These are phyloP conservation scores for Chaetogeoica ovagalla DNA, from an alignment of 2,888 invertebrate genomes.

Conservation along the genomic window DNA sequence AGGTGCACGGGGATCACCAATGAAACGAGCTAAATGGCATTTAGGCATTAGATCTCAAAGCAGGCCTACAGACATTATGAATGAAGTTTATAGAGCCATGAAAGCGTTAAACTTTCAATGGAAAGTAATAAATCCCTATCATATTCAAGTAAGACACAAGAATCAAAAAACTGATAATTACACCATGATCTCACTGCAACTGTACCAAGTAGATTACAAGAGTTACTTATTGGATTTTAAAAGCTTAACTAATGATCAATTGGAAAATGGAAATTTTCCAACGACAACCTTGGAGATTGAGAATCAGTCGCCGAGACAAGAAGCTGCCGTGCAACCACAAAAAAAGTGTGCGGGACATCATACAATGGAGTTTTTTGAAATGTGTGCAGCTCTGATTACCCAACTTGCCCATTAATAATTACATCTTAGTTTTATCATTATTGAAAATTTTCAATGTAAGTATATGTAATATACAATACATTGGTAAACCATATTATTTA, in stretches of 20 bases:
- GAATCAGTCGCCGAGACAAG: constrained; percentile 38
- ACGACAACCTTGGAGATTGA: constrained; percentile 47
- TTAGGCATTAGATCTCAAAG: constrained; percentile 98
- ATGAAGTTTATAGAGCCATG: constrained; percentile 99
- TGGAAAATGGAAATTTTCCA: constrained; percentile 43
- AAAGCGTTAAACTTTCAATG: constrained; percentile 97
- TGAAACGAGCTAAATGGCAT: constrained; percentile 97
- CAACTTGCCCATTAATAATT: constrained; percentile 83
- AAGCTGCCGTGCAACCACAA: constrained; percentile 21
- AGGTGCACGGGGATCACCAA: constrained; percentile 52
- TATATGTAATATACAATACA: not conserved
- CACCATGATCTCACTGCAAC: constrained; percentile 96
- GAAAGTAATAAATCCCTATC: constrained; percentile 97
- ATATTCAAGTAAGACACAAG: constrained; percentile 90
- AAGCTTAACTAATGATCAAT: constrained; percentile 67
- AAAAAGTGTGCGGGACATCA: constrained; percentile 71
- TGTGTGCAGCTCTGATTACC: constrained; percentile 98
- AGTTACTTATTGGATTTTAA: constrained; percentile 98
- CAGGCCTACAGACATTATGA: constrained; percentile 99
- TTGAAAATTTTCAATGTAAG: constrained; percentile 2
- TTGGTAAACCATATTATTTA: not conserved
- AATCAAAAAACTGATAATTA: constrained; percentile 79
- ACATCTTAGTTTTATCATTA: not conserved
- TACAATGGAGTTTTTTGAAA: constrained; percentile 99
- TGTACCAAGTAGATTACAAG: constrained; percentile 98